Evolutionary conservation across 2,797 vertebrate genomes (phyloP), one percentile per base, ranked within the genome.

Genomic region (Morus bassanus): DNA sequence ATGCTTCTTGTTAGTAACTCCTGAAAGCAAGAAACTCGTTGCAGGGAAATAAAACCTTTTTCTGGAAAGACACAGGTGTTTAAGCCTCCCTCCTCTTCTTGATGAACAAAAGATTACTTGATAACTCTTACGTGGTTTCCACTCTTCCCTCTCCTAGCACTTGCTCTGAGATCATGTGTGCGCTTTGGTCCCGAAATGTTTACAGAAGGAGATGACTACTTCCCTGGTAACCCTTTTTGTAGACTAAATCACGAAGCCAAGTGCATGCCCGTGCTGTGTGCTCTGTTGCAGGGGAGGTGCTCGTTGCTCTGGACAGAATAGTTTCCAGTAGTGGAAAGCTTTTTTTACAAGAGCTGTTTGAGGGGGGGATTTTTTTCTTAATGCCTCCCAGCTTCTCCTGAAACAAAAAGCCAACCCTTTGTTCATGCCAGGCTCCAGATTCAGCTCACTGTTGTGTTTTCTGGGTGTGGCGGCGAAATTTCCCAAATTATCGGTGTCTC

Each of bases 191-290:
- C 77, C 7, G 0, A 31, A 82, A 60, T 91, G 86, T 96, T 97
- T 97, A 89, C 77, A 65, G 96, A 31, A 60, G 91, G 46, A 46
- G 95, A 69, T 68, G 70, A 67, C 92, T 93, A 9, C 73, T 27
- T 82, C 91, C 83, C 92, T 93, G 88, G 95, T 91, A 95, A 94
- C 94, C 73, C 68, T 83, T 80, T 73, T 83, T 0, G 1, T 78
- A 64, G 90, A 85, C 87, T 80, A 91, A 96, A 90, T 94, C 64
- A 88, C 2, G 0, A 5, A 82, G 87, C 82, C 65, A 11, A 73
- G 72, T 45, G 56, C 60, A 14, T 67, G 89, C 70, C 45, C 5
- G 0, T 73, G 82, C 61, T 14, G 33, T 35, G 65, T 67, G 56
- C 91, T 69, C 22, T 51, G 59, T 35, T 69, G 65, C 81, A 64